Evolutionary conservation across 2,113 vertebrate species (phyloP).

Genomic region (Lasiurus cinereus): DNA sequence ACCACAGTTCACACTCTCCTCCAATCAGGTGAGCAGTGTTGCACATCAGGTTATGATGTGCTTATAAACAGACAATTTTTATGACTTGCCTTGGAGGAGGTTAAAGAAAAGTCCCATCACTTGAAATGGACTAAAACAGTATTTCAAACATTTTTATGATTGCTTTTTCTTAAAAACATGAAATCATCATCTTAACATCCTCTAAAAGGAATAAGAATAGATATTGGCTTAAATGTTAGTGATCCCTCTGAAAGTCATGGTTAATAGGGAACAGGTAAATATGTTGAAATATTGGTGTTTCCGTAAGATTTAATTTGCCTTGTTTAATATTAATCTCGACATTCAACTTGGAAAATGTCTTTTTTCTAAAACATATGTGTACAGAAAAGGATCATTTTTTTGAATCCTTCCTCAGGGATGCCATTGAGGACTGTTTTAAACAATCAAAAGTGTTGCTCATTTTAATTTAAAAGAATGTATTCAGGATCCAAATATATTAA

Average conservation of each 20-base stretch:
- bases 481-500: not conserved
- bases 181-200: constrained; percentile 30
- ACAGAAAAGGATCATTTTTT: not conserved
- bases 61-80: not conserved
- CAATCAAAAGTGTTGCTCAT: constrained; percentile 12
- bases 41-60: not conserved
- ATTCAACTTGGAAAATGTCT: constrained; percentile 25
- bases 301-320: not conserved
- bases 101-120: not conserved
- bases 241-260: constrained; percentile 21
- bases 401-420: not conserved
- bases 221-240: constrained; percentile 45
- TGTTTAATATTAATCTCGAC: constrained; percentile 38
- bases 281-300: not conserved
- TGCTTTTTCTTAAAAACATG: constrained; percentile 47
- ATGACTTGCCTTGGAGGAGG: not conserved
- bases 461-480: constrained; percentile 68
- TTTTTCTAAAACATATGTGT: constrained; percentile 23
- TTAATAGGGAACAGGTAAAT: not conserved
- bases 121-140: constrained; percentile 27
- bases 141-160: not conserved
- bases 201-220: not conserved
- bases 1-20: not conserved
- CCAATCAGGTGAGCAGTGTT: not conserved
- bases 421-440: constrained; percentile 16